Conservation (phyloP, 2,113 vertebrate species). For the Amazona vittata region DNA sequence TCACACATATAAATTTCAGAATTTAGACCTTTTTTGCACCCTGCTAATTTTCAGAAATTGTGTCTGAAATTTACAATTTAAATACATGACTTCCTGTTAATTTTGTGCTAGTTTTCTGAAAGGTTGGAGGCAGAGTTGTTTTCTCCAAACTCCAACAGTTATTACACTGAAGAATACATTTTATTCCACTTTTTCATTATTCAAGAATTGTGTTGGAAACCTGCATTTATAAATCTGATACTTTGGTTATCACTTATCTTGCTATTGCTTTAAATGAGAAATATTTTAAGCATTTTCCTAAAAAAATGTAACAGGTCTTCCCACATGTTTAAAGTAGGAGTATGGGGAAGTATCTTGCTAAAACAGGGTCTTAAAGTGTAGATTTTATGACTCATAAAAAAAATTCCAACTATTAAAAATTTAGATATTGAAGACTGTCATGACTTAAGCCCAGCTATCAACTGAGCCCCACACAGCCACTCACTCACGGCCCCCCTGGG, state of each 20-base stretch:
- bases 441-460: not conserved
- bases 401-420: not conserved
- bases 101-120: not conserved
- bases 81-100: not conserved
- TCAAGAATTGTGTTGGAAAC: not conserved
- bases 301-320: not conserved
- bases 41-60: not conserved
- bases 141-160: not conserved
- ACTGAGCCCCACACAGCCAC: not conserved
- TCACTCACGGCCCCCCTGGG: not conserved
- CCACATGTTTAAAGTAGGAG: not conserved
- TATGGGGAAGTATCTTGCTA: not conserved
- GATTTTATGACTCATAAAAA: not conserved
- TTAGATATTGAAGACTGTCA: not conserved
- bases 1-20: not conserved
- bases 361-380: not conserved
- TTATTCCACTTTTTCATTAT: not conserved
- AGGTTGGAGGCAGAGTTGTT: not conserved
- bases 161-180: not conserved
- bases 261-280: not conserved
- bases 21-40: not conserved
- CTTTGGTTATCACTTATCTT: not conserved
- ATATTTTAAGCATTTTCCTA: not conserved
- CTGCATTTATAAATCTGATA: not conserved
- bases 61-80: not conserved